These are phyloP conservation scores for Heliangelus exortis DNA, from an alignment of 2,797 vertebrate species.

Conservation along the genomic window DNA sequence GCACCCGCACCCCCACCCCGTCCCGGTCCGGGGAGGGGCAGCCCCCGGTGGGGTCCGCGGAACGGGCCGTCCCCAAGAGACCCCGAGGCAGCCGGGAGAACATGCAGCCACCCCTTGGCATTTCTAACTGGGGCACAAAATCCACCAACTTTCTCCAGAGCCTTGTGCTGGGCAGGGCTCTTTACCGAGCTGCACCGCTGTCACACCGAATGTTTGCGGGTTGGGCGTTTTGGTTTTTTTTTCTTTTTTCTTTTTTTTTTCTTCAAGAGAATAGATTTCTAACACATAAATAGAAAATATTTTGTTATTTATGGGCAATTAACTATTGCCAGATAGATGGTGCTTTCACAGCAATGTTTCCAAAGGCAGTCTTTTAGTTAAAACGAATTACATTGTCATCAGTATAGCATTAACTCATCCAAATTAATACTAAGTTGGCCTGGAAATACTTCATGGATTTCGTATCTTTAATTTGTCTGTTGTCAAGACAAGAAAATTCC, in stretches of 20 bases:
- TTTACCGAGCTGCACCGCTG: too few relatives aligned
- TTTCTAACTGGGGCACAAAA: too few relatives aligned
- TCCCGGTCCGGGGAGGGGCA: too few relatives aligned
- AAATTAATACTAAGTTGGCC: not conserved
- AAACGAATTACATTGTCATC: not conserved
- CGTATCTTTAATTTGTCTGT: not conserved
- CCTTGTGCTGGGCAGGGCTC: too few relatives aligned
- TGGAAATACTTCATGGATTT: not conserved
- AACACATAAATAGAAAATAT: not conserved
- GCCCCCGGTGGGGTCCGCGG: too few relatives aligned
- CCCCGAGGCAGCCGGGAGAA: too few relatives aligned
- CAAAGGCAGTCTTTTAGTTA: not conserved
- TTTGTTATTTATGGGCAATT: not conserved
- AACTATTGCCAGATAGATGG: not conserved
- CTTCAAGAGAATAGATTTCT: not conserved
- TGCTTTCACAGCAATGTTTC: not conserved
- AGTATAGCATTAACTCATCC: not conserved
- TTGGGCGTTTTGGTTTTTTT: too few relatives aligned
- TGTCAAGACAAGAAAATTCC: not conserved
- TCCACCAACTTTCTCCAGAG: too few relatives aligned
- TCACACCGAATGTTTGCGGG: too few relatives aligned
- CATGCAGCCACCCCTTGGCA: too few relatives aligned
- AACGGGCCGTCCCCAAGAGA: too few relatives aligned
- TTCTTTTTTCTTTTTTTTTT: not conserved
- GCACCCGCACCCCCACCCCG: too few relatives aligned